These are phyloP conservation scores for Stramonita haemastoma DNA, from an alignment of 2,888 invertebrate species.

Conservation along the genomic window DNA sequence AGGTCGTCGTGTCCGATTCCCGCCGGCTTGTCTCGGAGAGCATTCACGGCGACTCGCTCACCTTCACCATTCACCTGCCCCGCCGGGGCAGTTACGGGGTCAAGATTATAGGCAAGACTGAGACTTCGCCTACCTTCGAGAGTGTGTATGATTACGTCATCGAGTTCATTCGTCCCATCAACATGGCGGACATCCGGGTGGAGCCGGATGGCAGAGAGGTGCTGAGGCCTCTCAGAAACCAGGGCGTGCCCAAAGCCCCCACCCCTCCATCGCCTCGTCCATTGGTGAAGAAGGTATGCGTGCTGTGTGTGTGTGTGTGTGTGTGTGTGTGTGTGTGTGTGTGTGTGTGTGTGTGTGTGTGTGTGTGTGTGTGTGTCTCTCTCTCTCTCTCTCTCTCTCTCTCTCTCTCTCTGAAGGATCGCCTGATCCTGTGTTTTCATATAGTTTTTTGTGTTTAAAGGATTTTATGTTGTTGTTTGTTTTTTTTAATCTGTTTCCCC, in stretches of 20 bases:
- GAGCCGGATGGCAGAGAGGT: slow-evolving; percentile 25
- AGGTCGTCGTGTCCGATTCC: slow-evolving; percentile 45
- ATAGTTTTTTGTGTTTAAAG: too few relatives aligned
- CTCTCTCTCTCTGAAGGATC: background rate
- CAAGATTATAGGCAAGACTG: slow-evolving; percentile 47
- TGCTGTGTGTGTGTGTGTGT: background rate
- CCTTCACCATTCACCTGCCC: slow-evolving; percentile 47
- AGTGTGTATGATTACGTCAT: slow-evolving; percentile 49
- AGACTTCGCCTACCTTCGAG: slow-evolving; percentile 40
- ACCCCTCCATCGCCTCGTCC: background rate
- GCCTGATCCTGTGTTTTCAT: background rate
- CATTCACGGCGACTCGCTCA: slow-evolving; percentile 43
- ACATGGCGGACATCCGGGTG: slow-evolving; percentile 11
- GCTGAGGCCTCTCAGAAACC: slow-evolving; percentile 32
- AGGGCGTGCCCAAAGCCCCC: background rate
- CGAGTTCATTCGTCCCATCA: slow-evolving; percentile 35
- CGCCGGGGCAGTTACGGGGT: slow-evolving; percentile 48
- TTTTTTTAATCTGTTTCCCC: too few relatives aligned
- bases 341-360: background rate
- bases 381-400: background rate
- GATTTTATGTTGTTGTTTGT: too few relatives aligned
- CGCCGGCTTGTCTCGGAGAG: slow-evolving; percentile 44
- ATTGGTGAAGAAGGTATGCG: background rate
- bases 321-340: background rate
- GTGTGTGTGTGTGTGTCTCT: background rate